These are phyloP conservation scores for Neopelma chrysocephalum DNA, from an alignment of 2,797 vertebrate species.

Conservation along the genomic window DNA sequence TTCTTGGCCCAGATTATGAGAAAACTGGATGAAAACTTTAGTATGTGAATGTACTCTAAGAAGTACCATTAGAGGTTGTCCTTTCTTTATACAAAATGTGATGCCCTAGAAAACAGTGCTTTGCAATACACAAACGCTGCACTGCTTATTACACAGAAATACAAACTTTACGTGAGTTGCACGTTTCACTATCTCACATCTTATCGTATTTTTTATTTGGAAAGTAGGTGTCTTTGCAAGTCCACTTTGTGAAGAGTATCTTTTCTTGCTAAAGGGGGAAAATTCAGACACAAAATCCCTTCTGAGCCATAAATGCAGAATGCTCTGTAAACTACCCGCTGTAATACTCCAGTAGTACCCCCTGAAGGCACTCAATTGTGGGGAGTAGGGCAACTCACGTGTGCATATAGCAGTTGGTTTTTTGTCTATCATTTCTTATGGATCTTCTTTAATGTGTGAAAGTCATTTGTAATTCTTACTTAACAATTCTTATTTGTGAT, in stretches of 20 bases:
- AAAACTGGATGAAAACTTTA: not conserved
- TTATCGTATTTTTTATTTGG: not conserved
- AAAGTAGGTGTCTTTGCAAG: not conserved
- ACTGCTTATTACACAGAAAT: not conserved
- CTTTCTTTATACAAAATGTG: not conserved
- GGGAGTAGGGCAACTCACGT: not conserved
- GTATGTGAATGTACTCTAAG: not conserved
- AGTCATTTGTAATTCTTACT: not conserved
- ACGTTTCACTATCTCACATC: not conserved
- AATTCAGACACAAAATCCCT: not conserved
- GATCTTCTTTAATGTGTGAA: not conserved
- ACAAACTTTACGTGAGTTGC: not conserved
- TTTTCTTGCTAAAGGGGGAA: not conserved
- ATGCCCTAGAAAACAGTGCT: not conserved
- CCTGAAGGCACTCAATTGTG: no score
- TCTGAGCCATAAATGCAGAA: not conserved
- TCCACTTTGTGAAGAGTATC: not conserved
- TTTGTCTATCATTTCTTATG: not conserved
- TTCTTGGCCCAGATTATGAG: not conserved
- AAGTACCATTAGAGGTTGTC: not conserved
- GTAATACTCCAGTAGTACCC: not conserved
- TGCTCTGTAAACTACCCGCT: accelerated
- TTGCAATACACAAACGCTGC: not conserved
- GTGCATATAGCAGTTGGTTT: not conserved
- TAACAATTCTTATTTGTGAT: not conserved